Percentiles rank a stretch among this genome's conserved stretches.
phyloP scores from a whole-genome alignment of 2,113 vertebrate species.

The Leucopternis melanops region DNA sequence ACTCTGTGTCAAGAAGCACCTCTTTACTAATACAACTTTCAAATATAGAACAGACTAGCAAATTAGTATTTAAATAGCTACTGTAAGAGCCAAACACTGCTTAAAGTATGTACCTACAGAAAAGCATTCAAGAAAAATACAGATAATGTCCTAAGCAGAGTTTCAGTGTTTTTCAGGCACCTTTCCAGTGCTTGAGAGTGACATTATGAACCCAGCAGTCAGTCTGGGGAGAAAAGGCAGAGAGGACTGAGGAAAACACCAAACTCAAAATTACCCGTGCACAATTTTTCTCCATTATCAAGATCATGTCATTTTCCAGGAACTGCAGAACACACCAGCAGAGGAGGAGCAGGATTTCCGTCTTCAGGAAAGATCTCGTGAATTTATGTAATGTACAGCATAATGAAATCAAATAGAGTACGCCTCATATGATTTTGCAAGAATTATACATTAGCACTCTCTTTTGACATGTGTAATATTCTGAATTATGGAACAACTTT shows the following conservation, averaged over 20 bases:
- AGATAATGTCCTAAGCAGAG: neutral
- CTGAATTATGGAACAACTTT: neutral
- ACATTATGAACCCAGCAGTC: neutral
- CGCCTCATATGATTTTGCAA: neutral
- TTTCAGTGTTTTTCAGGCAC: neutral
- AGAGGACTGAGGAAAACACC: neutral
- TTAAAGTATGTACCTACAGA: neutral
- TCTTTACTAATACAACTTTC: neutral
- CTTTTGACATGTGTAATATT: neutral
- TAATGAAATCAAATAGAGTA: constrained; percentile 39
- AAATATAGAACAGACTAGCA: neutral
- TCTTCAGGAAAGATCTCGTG: neutral
- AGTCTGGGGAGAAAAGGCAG: neutral
- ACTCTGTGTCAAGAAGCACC: neutral
- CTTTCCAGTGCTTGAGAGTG: neutral
- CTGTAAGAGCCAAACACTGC: neutral
- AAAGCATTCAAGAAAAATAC: neutral
- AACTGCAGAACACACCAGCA: neutral
- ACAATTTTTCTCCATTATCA: neutral
- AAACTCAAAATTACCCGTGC: neutral
- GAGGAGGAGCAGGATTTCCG: neutral
- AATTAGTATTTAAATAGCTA: neutral
- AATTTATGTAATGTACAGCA: neutral
- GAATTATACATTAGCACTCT: neutral
- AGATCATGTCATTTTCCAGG: neutral